Conservation (phyloP, 2,888 invertebrate genomes). For the Ischnus inquisitorius region DNA sequence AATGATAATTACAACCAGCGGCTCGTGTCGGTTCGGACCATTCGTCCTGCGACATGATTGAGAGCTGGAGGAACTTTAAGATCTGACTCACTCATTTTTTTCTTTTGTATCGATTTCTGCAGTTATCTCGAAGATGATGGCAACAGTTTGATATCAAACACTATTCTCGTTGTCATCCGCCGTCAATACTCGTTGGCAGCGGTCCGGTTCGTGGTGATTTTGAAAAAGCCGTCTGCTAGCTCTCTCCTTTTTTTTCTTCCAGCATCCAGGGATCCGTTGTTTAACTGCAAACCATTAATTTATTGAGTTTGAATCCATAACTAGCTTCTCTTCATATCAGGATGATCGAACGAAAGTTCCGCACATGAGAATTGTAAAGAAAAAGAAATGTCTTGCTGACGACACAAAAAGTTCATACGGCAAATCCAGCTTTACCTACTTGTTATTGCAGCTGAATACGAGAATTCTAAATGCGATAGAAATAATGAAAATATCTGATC, state of each 20-base stretch:
- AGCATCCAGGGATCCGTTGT: not conserved
- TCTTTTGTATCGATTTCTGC: not conserved
- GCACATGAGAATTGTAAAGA: too few species aligned
- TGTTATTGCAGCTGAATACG: too few species aligned
- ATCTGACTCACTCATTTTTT: not conserved
- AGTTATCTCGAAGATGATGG: not conserved
- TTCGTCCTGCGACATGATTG: slow-evolving; percentile 28
- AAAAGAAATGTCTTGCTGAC: too few species aligned
- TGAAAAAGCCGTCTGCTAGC: not conserved
- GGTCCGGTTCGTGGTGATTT: not conserved
- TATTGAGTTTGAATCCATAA: not conserved
- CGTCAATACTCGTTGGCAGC: not conserved
- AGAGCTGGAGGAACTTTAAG: not conserved
- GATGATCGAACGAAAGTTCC: too few species aligned
- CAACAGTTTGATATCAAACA: not conserved
- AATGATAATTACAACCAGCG: slow-evolving; percentile 18
- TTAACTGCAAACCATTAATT: not conserved
- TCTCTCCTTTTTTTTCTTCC: not conserved
- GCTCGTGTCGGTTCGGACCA: slow-evolving; percentile 21
- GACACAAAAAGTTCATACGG: too few species aligned
- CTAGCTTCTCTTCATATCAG: too few species aligned
- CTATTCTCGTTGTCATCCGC: not conserved
- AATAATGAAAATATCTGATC: too few species aligned
- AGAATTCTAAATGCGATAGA: too few species aligned
- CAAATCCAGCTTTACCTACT: too few species aligned